Evolutionary conservation across 2,797 vertebrate species (phyloP).

Genomic region (Urophycis tenuis): DNA sequence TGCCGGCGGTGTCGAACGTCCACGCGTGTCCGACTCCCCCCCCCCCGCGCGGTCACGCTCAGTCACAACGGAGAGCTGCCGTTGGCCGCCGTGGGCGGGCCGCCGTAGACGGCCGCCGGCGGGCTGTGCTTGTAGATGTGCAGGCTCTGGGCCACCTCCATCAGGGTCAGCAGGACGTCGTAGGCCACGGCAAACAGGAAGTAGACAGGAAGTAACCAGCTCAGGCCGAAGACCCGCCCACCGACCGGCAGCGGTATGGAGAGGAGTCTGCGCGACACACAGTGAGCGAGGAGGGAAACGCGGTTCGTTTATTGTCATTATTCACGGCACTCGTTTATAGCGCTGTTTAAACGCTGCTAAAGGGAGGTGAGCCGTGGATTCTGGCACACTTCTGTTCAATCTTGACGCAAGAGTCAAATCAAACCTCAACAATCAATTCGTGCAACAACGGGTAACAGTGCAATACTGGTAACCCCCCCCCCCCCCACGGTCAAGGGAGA

Average conservation of each 20-base stretch:
- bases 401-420: neutral
- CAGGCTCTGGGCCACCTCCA: conserved; percentile 51
- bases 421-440: neutral
- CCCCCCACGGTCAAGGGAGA: no score
- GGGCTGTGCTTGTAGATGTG: conserved; percentile 27
- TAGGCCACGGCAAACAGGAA: conserved; percentile 72
- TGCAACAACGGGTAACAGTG: no score
- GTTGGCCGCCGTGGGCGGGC: neutral
- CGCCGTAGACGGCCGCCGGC: neutral
- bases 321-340: neutral
- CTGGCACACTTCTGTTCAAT: no score
- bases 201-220: conserved; percentile 67
- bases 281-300: neutral
- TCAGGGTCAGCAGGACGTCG: conserved; percentile 57
- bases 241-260: conserved; percentile 52
- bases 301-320: neutral
- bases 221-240: conserved; percentile 57
- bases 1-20: neutral
- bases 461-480: no score
- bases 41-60: no score
- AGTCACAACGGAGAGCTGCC: neutral
- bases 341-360: neutral
- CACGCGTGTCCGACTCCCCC: neutral
- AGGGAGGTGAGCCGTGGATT: neutral
- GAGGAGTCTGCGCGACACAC: conserved; percentile 55